Percentiles rank a stretch among this genome's conserved stretches.
Evolutionary conservation across 2,888 invertebrate genomes (phyloP).

Genomic region (Phymatocera aterrima): DNA sequence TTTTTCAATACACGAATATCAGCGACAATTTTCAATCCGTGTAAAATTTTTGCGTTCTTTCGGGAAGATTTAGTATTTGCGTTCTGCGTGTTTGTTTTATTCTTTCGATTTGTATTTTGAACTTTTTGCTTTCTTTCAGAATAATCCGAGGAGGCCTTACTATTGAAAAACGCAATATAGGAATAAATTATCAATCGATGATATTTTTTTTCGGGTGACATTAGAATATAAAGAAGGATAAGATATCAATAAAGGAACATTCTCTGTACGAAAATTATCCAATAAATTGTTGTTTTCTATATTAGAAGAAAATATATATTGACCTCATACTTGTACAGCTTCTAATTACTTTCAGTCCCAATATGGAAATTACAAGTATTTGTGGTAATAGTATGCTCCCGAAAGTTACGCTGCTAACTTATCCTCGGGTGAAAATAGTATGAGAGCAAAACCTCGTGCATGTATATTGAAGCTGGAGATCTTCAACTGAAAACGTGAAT

Average conservation of each 20-base stretch:
- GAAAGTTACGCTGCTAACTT: too few relatives aligned
- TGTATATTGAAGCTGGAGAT: too few relatives aligned
- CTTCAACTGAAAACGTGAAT: too few relatives aligned
- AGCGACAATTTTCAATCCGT: too few relatives aligned
- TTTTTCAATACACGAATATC: too few relatives aligned
- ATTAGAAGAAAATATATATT: constrained; percentile 54
- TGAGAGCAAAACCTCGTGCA: too few relatives aligned
- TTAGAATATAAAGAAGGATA: constrained; percentile 36
- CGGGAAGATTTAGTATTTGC: too few relatives aligned
- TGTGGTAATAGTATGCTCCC: neutral
- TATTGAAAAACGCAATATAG: constrained; percentile 78
- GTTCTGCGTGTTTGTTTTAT: neutral
- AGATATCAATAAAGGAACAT: constrained; percentile 45
- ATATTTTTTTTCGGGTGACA: constrained; percentile 49
- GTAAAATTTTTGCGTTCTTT: too few relatives aligned
- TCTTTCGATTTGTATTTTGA: neutral
- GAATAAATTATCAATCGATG: neutral
- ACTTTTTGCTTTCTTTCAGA: constrained; percentile 79
- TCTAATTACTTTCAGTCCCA: too few relatives aligned
- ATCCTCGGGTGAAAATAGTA: too few relatives aligned
- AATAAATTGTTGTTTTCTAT: constrained; percentile 65
- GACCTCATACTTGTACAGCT: too few relatives aligned
- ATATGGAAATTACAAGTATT: neutral
- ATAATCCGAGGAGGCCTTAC: constrained; percentile 91
- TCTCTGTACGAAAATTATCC: constrained; percentile 48